Evolutionary conservation across 2,113 vertebrate genomes (phyloP), one percentile per base, ranked within the genome.

Genomic region (Corvus cornix): DNA sequence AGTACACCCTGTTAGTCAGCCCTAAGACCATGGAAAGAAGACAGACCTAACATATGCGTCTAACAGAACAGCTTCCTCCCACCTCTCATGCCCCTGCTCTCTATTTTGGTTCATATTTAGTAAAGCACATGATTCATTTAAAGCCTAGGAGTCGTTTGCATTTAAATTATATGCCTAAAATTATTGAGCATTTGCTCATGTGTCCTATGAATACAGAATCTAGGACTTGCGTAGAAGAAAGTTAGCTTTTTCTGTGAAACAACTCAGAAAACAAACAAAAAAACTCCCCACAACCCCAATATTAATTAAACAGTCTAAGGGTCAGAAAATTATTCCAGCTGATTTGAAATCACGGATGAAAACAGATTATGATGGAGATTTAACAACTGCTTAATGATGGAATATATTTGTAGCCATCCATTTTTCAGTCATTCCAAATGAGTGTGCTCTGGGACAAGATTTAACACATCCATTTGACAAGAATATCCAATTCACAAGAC

Each of bases 111-210:
- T 78, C 53, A 33, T 88, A 78, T 78, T 92, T 70, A 74, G 68
- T 52, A 87, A 93, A 89, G 64, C 43, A 87, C 39, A 95, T 92
- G 91, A 96, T 69, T 91, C 52, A 91, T 72, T 90, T 90, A 84
- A 89, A 78, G 28, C 39, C 43, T 46, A 78, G 35, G 68, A 87
- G 48, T 60, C n/a, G 49, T 84, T 92, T 87, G 68, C 74, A 84
- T 93, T 91, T 87, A 93, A 92, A 95, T 90, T 49, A 75, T 55
- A 78, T 56, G 60, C 49, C 77, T 87, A 95, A 89, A 90, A 90
- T 59, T 92, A 84, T 28, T 92, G 67, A 90, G 69, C 22, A 78
- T 81, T 90, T 4, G 4, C 20, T 94, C 56, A 44, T 56, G 73
- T 86, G 48, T 68, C 76, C 37, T 79, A 19, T 53, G 77, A 93